Conservation (phyloP, 2,113 vertebrate species). For the Microtus oregoni region DNA sequence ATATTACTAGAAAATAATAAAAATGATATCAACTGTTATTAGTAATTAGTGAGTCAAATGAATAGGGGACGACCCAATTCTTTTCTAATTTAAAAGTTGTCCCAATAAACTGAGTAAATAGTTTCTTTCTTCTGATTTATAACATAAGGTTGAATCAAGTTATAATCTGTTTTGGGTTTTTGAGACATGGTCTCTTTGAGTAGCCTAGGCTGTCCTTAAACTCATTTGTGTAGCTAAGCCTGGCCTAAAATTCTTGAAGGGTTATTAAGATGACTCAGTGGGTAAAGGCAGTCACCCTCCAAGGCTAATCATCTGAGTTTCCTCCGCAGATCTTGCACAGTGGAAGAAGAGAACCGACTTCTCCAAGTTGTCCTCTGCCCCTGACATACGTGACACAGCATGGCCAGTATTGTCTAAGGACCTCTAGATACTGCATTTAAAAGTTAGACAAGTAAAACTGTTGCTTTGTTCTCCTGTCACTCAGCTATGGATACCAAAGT, state of each 20-base stretch:
- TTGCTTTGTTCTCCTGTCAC: not conserved
- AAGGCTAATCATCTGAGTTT: not conserved
- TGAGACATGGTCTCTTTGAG: not conserved
- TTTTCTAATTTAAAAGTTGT: not conserved
- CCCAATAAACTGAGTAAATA: not conserved
- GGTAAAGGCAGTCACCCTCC: not conserved
- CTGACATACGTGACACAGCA: not conserved
- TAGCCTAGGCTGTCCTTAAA: not conserved
- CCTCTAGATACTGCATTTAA: slow-evolving; percentile 1
- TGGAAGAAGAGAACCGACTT: not conserved
- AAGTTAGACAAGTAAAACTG: not conserved
- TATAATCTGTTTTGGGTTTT: not conserved
- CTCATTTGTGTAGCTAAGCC: not conserved
- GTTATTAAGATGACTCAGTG: not conserved
- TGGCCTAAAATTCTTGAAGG: not conserved
- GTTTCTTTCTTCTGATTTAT: not conserved
- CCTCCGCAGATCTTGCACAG: not conserved
- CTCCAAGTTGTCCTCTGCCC: not conserved
- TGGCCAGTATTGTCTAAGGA: not conserved
- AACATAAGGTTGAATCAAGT: not conserved
- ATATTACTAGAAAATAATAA: not conserved
- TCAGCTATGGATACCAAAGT: not conserved
- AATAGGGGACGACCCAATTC: not conserved
- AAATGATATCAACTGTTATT: not conserved
- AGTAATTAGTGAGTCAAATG: slow-evolving; percentile 20